Evolutionary conservation across 2,113 vertebrate species (phyloP), one percentile per base, ranked within the genome.

Genomic region (Hyperoodon ampullatus): DNA sequence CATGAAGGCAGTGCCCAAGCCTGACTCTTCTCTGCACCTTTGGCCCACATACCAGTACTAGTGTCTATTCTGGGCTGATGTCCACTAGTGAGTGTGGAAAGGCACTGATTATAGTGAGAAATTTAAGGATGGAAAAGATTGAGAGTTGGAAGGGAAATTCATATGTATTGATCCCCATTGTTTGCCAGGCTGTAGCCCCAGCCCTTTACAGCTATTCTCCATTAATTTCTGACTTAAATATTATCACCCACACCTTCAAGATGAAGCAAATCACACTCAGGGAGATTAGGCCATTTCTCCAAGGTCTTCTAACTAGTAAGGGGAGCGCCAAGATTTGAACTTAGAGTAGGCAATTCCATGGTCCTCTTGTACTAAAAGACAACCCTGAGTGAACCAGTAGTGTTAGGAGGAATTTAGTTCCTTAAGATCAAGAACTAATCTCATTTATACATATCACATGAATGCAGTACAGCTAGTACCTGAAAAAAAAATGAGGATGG

Each of bases 111-210:
- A 28, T 3, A 33, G 21, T 14, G 24, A 71, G 8, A 24, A 4
- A 35, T 53, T 30, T 74, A 47, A 65, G 33, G 24, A 63, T 26
- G 5, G 16, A 68, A 26, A 74, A 87, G 21, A 4, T 8, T 14
- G 14, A 0, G 14, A 14, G 58, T 0, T 35, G 47, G n/a, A 61
- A 75, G 8, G 53, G 13, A 90, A 90, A 26, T 6, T 18, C 3
- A 5, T 3, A 18, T 4, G 4, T 18, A 5, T 7, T 0, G 1
- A 72, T 50, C 53, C 33, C 30, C 33, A 8, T 2, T 9, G 16
- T 23, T 33, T 60, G 30, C 5, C 63, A 23, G 33, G 81, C 33
- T 60, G 44, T 33, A 55, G 42, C 30, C 83, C 88, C 23, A 3
- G 28, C 11, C 33, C 72, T 47, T 70, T 19, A 44, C 13, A 71